Evolutionary conservation across 1,140 invertebrate genomes (phyloP), one percentile per base, ranked within the genome.

Genomic region (Caenorhabditis tropicalis): DNA sequence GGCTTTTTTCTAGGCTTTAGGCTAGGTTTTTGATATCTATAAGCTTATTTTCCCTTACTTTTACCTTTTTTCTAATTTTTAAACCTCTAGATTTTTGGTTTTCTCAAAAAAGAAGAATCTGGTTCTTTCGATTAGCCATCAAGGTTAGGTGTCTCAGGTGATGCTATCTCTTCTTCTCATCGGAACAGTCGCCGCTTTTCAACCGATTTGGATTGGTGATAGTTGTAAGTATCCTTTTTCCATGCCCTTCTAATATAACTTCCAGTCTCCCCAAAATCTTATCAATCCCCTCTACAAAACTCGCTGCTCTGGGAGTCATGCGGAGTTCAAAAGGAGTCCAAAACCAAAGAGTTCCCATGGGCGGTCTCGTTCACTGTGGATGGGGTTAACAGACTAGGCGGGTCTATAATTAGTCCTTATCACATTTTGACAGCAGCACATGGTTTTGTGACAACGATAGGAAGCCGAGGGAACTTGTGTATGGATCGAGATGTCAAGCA

Each of bases 401-500:
- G 82, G 24, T 60, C 82, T 0, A 60, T 83, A 6, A 83, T 83
- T 31, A 74, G 60, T 36, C 82, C 82, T 19, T 83, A 83, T 48
- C 82, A 83, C 24, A 70, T 83, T 24, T 39, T 83, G 0, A 83
- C 82, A 2, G 82, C 70, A 0, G 82, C 82, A 31, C 82, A 83
- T 29, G 82, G 82, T 21, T 83, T 83, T 46, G 31, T 83, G 19
- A 65, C 46, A 33, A 70, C 39, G 19, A 83, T 58, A 31, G 48
- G 79, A 2, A 12, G 21, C 3, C 15, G 29, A 29, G 46, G 79
- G 0, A 49, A 51, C 24, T 29, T 51, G 19, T 81, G 51, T 53
- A 53, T 51, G 36, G 24, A 51, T n/a, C 19, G 36, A 2, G 19
- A 36, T 51, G 27, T n/a, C 19, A 81, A 53, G 31, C 27, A 53